These are phyloP conservation scores for Zaprionus nigranus DNA, from an alignment of 1,140 invertebrate species.

Conservation along the genomic window DNA sequence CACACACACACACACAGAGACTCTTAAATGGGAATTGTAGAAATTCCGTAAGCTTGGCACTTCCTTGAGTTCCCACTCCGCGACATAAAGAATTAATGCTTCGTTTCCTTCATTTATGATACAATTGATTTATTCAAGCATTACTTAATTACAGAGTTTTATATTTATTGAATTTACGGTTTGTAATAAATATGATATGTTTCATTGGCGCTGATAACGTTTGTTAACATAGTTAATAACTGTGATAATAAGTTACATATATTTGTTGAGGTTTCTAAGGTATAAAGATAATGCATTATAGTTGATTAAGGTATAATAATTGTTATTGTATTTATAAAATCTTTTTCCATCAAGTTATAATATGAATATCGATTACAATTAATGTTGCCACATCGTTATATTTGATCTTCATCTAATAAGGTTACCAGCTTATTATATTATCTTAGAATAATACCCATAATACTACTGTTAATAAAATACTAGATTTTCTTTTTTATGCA, in stretches of 20 bases:
- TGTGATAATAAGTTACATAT: neutral
- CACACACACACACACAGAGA: neutral
- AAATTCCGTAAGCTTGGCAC: neutral
- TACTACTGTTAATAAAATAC: too few species aligned
- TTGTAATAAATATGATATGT: neutral
- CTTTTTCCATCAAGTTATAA: neutral
- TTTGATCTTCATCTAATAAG: too few species aligned
- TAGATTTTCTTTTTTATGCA: too few species aligned
- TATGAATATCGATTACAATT: too few species aligned
- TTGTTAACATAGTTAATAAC: too few species aligned
- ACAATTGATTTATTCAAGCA: slow-evolving; percentile 6
- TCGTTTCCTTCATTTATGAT: neutral
- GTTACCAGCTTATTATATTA: too few species aligned
- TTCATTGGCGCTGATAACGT: too few species aligned
- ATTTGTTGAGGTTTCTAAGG: neutral
- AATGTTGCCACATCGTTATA: too few species aligned
- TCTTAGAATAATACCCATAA: too few species aligned
- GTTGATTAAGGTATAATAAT: neutral
- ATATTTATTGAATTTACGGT: neutral
- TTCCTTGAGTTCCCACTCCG: neutral
- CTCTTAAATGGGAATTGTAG: neutral
- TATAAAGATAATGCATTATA: neutral
- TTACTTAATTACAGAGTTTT: neutral
- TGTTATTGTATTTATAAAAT: neutral
- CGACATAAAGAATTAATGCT: neutral